phyloP scores from a whole-genome alignment of 2,888 invertebrate genomes.

The Cordilura impudica region DNA sequence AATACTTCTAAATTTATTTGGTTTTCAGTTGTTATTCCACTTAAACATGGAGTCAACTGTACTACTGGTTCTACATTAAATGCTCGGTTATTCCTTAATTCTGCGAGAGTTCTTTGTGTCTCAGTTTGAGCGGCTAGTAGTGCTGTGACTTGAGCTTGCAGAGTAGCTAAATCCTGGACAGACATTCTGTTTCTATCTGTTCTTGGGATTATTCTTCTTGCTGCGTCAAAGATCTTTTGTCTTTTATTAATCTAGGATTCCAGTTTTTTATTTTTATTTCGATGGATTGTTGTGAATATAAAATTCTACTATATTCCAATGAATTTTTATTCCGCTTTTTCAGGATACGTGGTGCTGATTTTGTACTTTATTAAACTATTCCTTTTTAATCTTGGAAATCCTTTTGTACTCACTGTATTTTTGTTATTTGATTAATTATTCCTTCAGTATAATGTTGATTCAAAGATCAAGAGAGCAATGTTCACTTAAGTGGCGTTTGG shows the following conservation, averaged over 20 bases:
- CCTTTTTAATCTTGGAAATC: too few relatives aligned
- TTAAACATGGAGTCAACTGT: background rate
- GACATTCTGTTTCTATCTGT: too few relatives aligned
- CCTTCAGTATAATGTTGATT: constrained; percentile 36
- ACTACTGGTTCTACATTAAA: background rate
- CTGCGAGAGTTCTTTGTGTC: background rate
- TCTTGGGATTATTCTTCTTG: too few relatives aligned
- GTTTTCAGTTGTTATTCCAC: constrained; percentile 19
- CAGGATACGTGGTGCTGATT: too few relatives aligned
- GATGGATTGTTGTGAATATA: too few relatives aligned
- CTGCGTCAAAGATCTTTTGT: too few relatives aligned
- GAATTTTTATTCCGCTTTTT: too few relatives aligned
- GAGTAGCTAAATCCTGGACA: background rate
- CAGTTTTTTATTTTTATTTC: too few relatives aligned
- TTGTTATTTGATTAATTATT: constrained; percentile 7
- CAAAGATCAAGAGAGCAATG: constrained; percentile 12
- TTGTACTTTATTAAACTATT: background rate
- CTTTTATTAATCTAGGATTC: too few relatives aligned
- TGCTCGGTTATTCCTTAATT: too few relatives aligned
- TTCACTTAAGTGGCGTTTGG: constrained; percentile 28
- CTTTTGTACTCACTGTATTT: constrained; percentile 6
- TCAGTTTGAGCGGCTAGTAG: constrained; percentile 6
- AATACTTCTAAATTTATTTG: too few relatives aligned
- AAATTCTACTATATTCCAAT: too few relatives aligned
- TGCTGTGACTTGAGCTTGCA: background rate